Conservation (phyloP, 2,888 invertebrate species). For the Theristus sp. region DNA sequence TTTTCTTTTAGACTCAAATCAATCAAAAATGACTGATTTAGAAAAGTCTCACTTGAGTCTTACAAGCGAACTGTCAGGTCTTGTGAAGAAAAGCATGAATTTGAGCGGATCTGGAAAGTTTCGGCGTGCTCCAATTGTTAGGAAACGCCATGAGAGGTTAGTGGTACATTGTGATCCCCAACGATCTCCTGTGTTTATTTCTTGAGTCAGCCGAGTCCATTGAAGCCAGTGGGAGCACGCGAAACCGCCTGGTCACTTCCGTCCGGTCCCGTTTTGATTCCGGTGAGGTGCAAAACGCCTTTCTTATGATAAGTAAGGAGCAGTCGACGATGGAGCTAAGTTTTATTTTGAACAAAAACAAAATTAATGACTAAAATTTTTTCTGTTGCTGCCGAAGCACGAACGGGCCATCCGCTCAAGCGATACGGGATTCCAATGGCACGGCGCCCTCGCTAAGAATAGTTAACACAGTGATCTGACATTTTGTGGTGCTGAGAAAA, state of each 20-base stretch:
- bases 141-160: conserved; percentile 23
- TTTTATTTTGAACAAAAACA: neutral
- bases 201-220: conserved; percentile 20
- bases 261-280: conserved; percentile 52
- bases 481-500: conserved; percentile 9
- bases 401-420: conserved; percentile 23
- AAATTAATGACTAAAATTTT: neutral
- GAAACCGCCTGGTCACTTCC: conserved; percentile 32
- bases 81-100: too few relatives aligned
- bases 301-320: conserved; percentile 72
- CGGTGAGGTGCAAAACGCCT: conserved; percentile 72
- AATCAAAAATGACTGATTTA: too few relatives aligned
- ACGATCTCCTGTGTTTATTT: conserved; percentile 17
- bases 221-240: conserved; percentile 24
- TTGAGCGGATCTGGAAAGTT: too few relatives aligned
- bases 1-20: too few relatives aligned
- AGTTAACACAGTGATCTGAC: conserved; percentile 31
- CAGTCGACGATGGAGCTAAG: conserved; percentile 58
- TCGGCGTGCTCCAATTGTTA: too few relatives aligned
- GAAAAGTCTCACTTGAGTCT: too few relatives aligned
- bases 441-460: conserved; percentile 31
- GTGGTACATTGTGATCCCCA: conserved; percentile 23
- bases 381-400: too few relatives aligned
- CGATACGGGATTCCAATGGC: conserved; percentile 15
- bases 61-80: too few relatives aligned